A percentile compares a stretch with the other conserved stretches of the same genome.
phyloP scores from a whole-genome alignment of 92 coral and sea anemone species.

The Galaxea fascicularis region DNA sequence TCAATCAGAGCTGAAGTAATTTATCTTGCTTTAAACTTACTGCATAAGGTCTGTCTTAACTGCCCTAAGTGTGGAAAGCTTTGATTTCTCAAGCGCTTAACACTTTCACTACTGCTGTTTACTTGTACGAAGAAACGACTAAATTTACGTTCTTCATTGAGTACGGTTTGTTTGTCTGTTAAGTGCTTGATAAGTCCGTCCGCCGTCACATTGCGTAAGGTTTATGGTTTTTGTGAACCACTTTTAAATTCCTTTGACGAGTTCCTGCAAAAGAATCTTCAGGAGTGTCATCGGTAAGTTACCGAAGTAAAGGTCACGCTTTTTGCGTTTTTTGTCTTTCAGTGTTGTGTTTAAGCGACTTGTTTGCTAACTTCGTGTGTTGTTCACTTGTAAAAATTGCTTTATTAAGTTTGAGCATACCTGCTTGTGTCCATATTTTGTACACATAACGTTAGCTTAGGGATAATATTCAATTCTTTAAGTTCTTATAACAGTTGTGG shows the following conservation, averaged over 20 bases:
- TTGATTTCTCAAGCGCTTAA: not conserved
- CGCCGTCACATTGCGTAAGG: not conserved
- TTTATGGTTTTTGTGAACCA: not conserved
- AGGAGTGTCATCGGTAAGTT: slow-evolving; percentile 19
- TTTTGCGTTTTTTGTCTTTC: not conserved
- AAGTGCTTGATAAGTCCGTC: slow-evolving; percentile 20
- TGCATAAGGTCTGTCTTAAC: no score
- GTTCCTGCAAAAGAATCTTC: not conserved
- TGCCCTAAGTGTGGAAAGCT: not conserved
- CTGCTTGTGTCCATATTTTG: not conserved
- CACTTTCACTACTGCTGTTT: not conserved
- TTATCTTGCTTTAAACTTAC: not conserved
- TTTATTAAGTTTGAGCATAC: slow-evolving; percentile 16
- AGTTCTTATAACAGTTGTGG: not conserved
- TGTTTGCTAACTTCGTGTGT: not conserved
- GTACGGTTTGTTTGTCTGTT: slow-evolving; percentile 20
- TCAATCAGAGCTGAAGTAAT: not conserved
- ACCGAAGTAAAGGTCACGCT: not conserved
- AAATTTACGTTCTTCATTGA: slow-evolving; percentile 38
- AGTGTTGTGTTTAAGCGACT: not conserved
- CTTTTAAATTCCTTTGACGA: not conserved
- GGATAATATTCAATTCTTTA: not conserved
- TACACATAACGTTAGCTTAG: slow-evolving; percentile 19
- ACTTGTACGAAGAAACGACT: not conserved
- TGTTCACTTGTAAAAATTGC: slow-evolving; percentile 1